Evolutionary conservation across 2,797 vertebrate species (phyloP).

Genomic region (Mormyrops boulengeri): DNA sequence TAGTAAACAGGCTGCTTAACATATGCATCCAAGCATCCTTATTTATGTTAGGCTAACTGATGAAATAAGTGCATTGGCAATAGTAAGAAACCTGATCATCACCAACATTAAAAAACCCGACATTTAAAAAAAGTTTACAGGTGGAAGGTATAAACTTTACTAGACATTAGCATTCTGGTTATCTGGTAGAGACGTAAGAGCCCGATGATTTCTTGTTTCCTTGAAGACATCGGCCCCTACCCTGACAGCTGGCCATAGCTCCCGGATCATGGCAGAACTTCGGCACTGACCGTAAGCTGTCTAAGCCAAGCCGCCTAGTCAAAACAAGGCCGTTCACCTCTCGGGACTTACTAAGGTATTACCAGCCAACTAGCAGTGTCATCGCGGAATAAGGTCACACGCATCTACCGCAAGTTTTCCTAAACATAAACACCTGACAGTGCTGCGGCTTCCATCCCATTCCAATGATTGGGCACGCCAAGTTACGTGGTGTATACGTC

Average conservation of each 20-base stretch:
- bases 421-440: background rate
- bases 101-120: background rate
- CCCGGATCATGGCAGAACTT: background rate
- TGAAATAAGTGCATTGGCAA: background rate
- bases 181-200: background rate
- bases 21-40: background rate
- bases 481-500: background rate
- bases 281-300: background rate
- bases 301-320: background rate
- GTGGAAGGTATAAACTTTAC: background rate
- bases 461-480: background rate
- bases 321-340: background rate
- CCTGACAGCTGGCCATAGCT: background rate
- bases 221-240: background rate
- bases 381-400: background rate
- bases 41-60: background rate
- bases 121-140: background rate
- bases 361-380: background rate
- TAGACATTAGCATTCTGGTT: background rate
- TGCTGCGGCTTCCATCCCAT: background rate
- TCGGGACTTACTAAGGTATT: background rate
- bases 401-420: background rate
- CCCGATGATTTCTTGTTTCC: background rate
- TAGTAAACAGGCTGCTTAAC: background rate
- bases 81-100: background rate